These are phyloP conservation scores for Drosophila diplacantha DNA, from an alignment of 2,888 invertebrate species.

Conservation along the genomic window DNA sequence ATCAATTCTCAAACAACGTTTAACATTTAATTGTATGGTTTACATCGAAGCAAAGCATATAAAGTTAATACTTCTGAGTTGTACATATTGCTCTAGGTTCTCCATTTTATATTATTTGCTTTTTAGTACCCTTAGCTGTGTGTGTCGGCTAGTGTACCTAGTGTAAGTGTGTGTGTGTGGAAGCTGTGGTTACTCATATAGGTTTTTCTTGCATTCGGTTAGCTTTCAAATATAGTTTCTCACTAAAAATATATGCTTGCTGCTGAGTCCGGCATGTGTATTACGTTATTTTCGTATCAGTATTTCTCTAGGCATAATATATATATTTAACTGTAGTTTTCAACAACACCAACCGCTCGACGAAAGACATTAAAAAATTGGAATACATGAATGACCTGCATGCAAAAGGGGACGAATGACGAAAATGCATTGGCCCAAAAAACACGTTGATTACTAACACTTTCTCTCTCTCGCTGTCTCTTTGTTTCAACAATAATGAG, in stretches of 20 bases:
- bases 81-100: slow-evolving; percentile 56
- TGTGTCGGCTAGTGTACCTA: slow-evolving; percentile 9
- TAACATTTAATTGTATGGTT: slow-evolving; percentile 45
- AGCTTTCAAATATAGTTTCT: slow-evolving; percentile 49
- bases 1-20: slow-evolving; percentile 45
- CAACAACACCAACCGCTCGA: slow-evolving; percentile 55
- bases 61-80: slow-evolving; percentile 48
- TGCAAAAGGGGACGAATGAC: slow-evolving; percentile 58
- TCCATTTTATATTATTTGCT: slow-evolving; percentile 24
- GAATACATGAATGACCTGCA: slow-evolving; percentile 56
- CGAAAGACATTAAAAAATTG: slow-evolving; percentile 52
- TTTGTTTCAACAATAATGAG: slow-evolving; percentile 34
- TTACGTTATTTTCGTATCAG: slow-evolving; percentile 31
- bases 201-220: slow-evolving; percentile 34
- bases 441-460: slow-evolving; percentile 33
- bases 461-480: slow-evolving; percentile 1
- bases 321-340: slow-evolving; percentile 56
- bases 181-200: slow-evolving; percentile 34
- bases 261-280: slow-evolving; percentile 30
- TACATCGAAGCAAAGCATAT: slow-evolving; percentile 50
- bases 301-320: slow-evolving; percentile 38
- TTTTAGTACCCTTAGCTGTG: slow-evolving; percentile 45
- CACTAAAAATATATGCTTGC: slow-evolving; percentile 59
- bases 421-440: slow-evolving; percentile 55
- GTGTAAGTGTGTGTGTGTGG: slow-evolving; percentile 25